These are phyloP conservation scores for Coelopa pilipes DNA, from an alignment of 2,888 invertebrate species.

Conservation along the genomic window DNA sequence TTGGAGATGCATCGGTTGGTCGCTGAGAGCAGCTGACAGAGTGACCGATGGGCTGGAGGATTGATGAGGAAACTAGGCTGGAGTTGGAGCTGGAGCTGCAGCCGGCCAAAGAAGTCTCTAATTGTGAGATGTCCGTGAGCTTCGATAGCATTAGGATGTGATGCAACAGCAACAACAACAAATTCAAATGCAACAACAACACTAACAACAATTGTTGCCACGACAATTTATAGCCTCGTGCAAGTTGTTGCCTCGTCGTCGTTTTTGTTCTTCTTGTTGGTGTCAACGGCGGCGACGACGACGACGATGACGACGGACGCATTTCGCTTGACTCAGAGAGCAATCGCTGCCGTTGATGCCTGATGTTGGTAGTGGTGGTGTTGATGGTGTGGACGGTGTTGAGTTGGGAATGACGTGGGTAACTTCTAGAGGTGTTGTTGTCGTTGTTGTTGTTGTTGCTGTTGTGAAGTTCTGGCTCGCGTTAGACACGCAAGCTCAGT, in stretches of 20 bases:
- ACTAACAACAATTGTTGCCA: neutral
- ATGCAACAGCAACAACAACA: neutral
- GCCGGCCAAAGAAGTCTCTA: neutral
- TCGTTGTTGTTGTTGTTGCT: neutral
- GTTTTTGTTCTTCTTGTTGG: neutral
- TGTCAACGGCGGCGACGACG: too few relatives aligned
- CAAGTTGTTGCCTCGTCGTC: neutral
- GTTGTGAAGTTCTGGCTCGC: slow-evolving; percentile 2
- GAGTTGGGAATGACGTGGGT: neutral
- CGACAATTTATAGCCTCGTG: slow-evolving; percentile 21
- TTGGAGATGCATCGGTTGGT: neutral
- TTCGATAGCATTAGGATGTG: neutral
- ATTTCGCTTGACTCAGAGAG: slow-evolving; percentile 1
- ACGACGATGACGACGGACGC: neutral
- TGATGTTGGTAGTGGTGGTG: neutral
- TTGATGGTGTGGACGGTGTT: neutral
- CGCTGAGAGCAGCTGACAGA: neutral
- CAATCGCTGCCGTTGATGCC: neutral
- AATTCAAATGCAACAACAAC: neutral
- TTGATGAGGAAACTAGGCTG: slow-evolving; percentile 16
- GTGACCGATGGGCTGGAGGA: slow-evolving; percentile 1
- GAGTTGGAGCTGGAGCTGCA: neutral
- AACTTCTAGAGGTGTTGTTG: neutral
- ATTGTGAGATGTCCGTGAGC: too few relatives aligned
- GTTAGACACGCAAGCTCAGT: slow-evolving; percentile 29